These are phyloP conservation scores for Atherinomorus stipes DNA, from an alignment of 2,113 vertebrate genomes.

Conservation along the genomic window DNA sequence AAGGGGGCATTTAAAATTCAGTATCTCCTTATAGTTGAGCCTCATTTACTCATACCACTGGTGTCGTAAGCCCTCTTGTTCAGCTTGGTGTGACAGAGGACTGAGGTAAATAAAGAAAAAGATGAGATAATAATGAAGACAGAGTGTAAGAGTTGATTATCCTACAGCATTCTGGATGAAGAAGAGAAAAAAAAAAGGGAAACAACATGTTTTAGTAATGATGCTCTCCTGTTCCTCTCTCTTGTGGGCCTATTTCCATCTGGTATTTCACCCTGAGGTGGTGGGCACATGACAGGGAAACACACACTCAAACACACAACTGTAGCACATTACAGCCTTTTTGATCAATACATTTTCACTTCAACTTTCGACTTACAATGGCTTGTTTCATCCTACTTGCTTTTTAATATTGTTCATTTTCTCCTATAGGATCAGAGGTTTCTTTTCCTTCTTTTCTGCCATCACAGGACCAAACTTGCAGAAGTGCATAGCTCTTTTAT, in stretches of 20 bases:
- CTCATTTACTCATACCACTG: conserved; percentile 45
- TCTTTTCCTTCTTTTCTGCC: conserved; percentile 5
- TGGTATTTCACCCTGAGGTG: conserved; percentile 42
- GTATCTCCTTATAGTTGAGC: conserved; percentile 26
- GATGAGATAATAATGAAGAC: conserved; percentile 22
- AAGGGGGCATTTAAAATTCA: conserved; percentile 42
- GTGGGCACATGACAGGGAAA: conserved; percentile 24
- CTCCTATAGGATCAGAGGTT: conserved; percentile 33
- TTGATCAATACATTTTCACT: conserved; percentile 37
- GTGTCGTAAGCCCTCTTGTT: conserved; percentile 17
- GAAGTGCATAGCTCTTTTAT: conserved; percentile 24
- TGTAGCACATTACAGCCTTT: conserved; percentile 35
- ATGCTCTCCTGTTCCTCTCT: conserved; percentile 40
- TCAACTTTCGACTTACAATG: conserved; percentile 19
- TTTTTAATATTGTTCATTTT: conserved; percentile 42
- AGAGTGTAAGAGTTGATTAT: conserved; percentile 22
- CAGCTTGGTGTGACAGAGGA: conserved; percentile 17
- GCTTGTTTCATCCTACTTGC: conserved; percentile 40
- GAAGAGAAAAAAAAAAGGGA: conserved; percentile 18
- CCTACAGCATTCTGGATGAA: conserved; percentile 51
- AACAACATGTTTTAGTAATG: conserved; percentile 59
- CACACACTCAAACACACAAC: conserved; percentile 26
- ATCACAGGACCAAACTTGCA: conserved; percentile 25
- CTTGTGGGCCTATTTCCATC: conserved; percentile 39
- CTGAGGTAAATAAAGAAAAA: conserved; percentile 25